Conservation (phyloP, 2,797 vertebrate species). For the Oceanodroma leucorhoa region DNA sequence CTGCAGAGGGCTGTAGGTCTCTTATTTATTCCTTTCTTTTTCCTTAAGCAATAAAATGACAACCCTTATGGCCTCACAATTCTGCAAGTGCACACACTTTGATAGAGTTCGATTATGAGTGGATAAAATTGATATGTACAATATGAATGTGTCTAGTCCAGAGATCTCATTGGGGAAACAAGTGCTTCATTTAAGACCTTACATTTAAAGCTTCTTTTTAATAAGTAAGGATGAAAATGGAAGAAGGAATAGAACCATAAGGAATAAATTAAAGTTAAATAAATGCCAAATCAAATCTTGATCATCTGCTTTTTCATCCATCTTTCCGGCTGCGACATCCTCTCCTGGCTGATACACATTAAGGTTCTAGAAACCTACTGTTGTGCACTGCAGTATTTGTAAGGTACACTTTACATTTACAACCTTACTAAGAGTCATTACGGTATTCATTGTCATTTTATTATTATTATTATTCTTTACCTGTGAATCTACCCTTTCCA, state of each 20-base stretch:
- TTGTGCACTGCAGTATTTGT: background rate
- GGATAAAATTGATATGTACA: background rate
- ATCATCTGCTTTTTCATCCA: fast-evolving
- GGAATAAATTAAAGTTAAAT: background rate
- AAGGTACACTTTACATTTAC: background rate
- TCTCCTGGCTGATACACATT: background rate
- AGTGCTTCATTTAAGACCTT: background rate
- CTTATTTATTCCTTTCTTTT: background rate
- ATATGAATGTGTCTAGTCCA: background rate
- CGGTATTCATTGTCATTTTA: background rate
- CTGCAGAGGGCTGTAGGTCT: background rate
- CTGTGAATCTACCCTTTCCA: background rate
- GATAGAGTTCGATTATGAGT: background rate
- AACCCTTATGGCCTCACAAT: background rate
- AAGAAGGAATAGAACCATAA: background rate
- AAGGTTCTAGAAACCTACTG: background rate
- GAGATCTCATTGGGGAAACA: background rate
- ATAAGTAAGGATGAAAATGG: background rate
- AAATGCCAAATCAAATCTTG: background rate
- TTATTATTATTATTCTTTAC: background rate
- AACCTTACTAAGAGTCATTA: background rate
- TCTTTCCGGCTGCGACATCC: background rate
- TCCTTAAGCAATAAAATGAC: background rate
- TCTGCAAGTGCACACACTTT: background rate
- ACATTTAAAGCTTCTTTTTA: background rate